Percentiles rank a stretch among this genome's conserved stretches.
Conservation (phyloP, 1,140 invertebrate species). For the Lutraria rhynchaena region DNA sequence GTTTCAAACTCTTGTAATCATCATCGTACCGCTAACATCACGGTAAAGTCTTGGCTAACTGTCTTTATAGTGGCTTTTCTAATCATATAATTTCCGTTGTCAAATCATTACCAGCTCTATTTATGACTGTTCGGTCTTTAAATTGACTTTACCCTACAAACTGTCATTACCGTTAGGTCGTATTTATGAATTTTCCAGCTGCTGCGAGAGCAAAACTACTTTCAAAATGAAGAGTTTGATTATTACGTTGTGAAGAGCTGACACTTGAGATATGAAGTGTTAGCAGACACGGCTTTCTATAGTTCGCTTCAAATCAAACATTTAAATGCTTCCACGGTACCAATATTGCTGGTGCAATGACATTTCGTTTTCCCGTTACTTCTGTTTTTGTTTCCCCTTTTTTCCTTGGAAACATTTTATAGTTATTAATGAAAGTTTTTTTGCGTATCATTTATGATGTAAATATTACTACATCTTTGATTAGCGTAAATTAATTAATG, state of each 20-base stretch:
- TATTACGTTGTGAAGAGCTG: constrained; percentile 17
- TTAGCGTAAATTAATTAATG: constrained; percentile 27
- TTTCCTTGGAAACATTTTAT: constrained; percentile 21
- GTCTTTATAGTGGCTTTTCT: constrained; percentile 28
- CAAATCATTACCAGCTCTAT: constrained; percentile 25
- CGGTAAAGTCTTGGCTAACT: not conserved
- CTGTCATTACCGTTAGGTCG: constrained; percentile 10
- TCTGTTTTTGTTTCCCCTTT: not conserved
- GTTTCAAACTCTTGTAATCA: no score
- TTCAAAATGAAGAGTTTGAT: constrained; percentile 17
- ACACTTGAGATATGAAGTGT: constrained; percentile 25
- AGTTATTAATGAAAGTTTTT: constrained; percentile 1
- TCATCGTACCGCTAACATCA: no score
- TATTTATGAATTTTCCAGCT: constrained; percentile 42
- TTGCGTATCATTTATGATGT: constrained; percentile 20
- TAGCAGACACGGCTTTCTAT: constrained; percentile 27
- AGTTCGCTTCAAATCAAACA: constrained; percentile 23
- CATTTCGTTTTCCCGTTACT: constrained; percentile 23
- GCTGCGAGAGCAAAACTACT: constrained; percentile 24
- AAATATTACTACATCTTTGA: constrained; percentile 16
- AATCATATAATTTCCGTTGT: constrained; percentile 30
- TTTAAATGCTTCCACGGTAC: constrained; percentile 8
- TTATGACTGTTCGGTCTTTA: constrained; percentile 33
- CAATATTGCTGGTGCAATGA: constrained; percentile 21
- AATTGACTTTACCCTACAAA: constrained; percentile 26